Percentiles rank a stretch among this genome's conserved stretches.
These are phyloP conservation scores for Euclidia mi DNA, from an alignment of 2,888 invertebrate species.

Conservation along the genomic window DNA sequence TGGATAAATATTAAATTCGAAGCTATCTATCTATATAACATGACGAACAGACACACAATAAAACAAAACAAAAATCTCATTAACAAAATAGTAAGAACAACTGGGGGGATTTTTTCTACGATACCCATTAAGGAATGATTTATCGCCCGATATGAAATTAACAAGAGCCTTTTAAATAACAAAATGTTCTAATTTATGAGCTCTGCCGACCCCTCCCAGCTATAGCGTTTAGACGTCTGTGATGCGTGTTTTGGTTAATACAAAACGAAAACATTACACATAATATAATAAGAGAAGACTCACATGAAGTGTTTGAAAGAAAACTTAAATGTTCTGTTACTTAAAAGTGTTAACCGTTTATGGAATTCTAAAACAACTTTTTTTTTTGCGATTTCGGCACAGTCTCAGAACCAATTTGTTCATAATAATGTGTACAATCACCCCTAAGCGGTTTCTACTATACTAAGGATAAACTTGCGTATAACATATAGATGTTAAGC, in stretches of 20 bases:
- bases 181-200: constrained; percentile 77
- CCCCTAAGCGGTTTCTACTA: too few species aligned
- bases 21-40: constrained; percentile 3
- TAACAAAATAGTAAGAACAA: constrained; percentile 49
- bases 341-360: too few species aligned
- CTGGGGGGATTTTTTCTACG: constrained; percentile 50
- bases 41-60: constrained; percentile 16
- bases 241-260: constrained; percentile 13
- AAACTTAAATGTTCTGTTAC: too few species aligned
- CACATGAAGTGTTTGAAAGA: too few species aligned
- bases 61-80: constrained; percentile 45
- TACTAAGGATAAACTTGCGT: too few species aligned
- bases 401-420: too few species aligned
- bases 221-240: constrained; percentile 18
- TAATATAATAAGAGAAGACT: neutral
- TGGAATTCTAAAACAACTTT: too few species aligned
- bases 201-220: constrained; percentile 52
- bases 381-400: too few species aligned
- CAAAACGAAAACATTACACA: constrained; percentile 1
- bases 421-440: too few species aligned
- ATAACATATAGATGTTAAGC: too few species aligned
- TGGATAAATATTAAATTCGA: constrained; percentile 3
- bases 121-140: constrained; percentile 66
- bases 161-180: constrained; percentile 76
- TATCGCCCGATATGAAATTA: constrained; percentile 71